phyloP scores from a whole-genome alignment of 1,140 invertebrate genomes.

The Oryzaephilus surinamensis region DNA sequence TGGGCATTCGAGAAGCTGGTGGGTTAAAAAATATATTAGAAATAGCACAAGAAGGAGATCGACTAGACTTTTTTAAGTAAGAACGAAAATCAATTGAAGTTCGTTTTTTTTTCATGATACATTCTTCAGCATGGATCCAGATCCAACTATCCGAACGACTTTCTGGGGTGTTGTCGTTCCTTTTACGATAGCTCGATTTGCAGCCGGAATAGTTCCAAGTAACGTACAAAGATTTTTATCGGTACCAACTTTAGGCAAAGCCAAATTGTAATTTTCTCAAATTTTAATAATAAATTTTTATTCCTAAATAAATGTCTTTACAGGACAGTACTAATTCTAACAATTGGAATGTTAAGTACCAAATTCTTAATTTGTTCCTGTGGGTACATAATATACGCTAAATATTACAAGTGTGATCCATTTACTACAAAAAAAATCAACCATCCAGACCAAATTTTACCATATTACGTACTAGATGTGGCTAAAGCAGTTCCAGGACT shows the following conservation, averaged over 20 bases:
- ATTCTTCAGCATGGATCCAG: constrained; percentile 45
- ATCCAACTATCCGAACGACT: constrained; percentile 43
- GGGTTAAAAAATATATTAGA: constrained; percentile 44
- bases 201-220: constrained; percentile 45
- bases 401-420: constrained; percentile 62
- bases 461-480: constrained; percentile 43
- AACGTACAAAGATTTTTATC: constrained; percentile 51
- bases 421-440: constrained; percentile 42
- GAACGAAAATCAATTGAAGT: constrained; percentile 11
- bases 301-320: not conserved
- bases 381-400: constrained; percentile 62
- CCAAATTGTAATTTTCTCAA: constrained; percentile 33
- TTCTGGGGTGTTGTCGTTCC: constrained; percentile 49
- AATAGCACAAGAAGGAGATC: constrained; percentile 39
- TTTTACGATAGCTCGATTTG: constrained; percentile 44
- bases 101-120: constrained; percentile 14
- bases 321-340: constrained; percentile 1
- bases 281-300: not conserved
- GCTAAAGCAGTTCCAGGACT: constrained; percentile 40
- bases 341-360: constrained; percentile 6
- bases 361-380: constrained; percentile 37
- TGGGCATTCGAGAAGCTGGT: constrained; percentile 52
- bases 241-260: constrained; percentile 38
- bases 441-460: constrained; percentile 39
- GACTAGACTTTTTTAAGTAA: constrained; percentile 20